phyloP scores from a whole-genome alignment of 2,113 vertebrate species.

The Symphodus melops region DNA sequence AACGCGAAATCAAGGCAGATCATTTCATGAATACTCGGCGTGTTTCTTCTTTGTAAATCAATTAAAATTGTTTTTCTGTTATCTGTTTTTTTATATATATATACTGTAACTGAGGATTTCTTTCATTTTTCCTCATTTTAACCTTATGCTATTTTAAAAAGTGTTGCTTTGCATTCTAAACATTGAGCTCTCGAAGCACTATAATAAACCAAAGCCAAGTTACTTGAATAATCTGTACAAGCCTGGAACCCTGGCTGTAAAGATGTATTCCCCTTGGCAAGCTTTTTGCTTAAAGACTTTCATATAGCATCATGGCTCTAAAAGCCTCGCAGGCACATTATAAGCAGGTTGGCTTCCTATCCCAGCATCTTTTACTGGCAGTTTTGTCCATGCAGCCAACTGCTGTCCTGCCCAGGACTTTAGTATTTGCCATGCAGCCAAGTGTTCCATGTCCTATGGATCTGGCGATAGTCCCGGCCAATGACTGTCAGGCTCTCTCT shows the following conservation, averaged over 20 bases:
- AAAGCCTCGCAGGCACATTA: constrained; percentile 58
- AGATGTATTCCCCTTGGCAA: constrained; percentile 59
- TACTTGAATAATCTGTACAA: background rate
- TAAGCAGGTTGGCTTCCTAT: constrained; percentile 37
- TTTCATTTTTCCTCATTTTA: no score
- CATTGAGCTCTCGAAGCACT: no score
- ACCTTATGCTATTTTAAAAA: no score
- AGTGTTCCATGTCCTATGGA: constrained; percentile 42
- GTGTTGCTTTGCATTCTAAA: no score
- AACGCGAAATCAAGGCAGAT: no score
- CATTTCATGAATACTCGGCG: no score
- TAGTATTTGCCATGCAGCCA: constrained; percentile 31
- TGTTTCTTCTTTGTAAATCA: no score
- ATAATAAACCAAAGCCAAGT: no score
- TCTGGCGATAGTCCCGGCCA: constrained; percentile 51
- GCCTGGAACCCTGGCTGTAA: constrained; percentile 55
- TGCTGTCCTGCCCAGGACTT: constrained; percentile 37
- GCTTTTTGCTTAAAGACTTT: constrained; percentile 64
- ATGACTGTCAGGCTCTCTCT: constrained; percentile 44
- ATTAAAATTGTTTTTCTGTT: no score
- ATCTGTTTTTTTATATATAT: no score
- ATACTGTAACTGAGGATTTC: no score
- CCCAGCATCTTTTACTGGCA: constrained; percentile 42
- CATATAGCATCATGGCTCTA: constrained; percentile 49
- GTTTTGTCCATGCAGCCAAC: constrained; percentile 23